Base-by-base conservation (phyloP, 2,888 invertebrate species). In the Biston betularia region DNA sequence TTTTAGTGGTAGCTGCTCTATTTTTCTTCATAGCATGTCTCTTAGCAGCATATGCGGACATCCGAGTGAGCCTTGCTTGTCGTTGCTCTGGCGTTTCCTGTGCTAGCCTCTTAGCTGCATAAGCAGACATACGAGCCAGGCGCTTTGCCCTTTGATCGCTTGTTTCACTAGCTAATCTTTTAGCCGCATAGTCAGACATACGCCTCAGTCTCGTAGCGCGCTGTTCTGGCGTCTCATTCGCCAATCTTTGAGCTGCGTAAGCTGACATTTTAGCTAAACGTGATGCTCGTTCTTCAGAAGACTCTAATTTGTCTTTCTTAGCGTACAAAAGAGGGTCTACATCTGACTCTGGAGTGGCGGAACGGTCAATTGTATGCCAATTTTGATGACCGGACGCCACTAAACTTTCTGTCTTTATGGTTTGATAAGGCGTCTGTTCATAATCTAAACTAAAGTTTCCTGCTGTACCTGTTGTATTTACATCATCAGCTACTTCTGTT, bases 111-210 rank as follows among this genome's bases (percentile, higher is more conserved):
- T 81, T 86, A 3, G 93, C 93, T 15, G 93, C 90, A 79, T 93
- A 93, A 1, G 88, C 90, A 0, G 93, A 93, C 93, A 93, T 93
- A 35, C 92, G 84, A 8, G 90, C 85, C 24, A 93, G 79, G 0
- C 93, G 86, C 58, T 77, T 82, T 4, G 90, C 87, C 73, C 93
- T 79, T 70, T 93, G 92, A 54, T 91, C 90, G 24, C 81, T 80
- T 0, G 89, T 87, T 75, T 94, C 93, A 54, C 81, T 79, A 0
- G 92, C 83, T 35, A 93, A 67, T 52, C 93, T 79, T 65, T 83
- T 88, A 0, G 93, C 92, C 10, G 93, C 89, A 75, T 93, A 93
- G 63, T 90, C 89, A 0, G 93, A 93, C 93, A 94, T 94, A 24
- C 92, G 87, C 68, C 83, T 87, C 0, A 94, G 82, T 40, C 93